Conservation (phyloP, 2,888 invertebrate genomes). For the Parasteatoda lunata region DNA sequence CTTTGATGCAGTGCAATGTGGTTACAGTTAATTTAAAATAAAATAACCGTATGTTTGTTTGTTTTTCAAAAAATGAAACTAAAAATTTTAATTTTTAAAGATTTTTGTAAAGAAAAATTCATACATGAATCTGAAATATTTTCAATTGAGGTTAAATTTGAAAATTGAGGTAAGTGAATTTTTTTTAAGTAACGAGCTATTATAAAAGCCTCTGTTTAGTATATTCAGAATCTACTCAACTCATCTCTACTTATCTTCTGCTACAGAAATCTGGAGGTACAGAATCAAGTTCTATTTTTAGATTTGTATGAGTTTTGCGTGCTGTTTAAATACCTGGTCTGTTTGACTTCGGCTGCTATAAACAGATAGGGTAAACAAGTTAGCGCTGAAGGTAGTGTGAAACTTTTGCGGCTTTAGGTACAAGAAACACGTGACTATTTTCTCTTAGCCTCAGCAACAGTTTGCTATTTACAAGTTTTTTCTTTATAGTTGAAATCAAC, state of each 20-base stretch:
- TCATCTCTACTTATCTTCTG: constrained; percentile 45
- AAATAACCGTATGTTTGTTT: no score
- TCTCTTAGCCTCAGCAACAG: neutral
- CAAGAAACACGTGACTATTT: constrained; percentile 32
- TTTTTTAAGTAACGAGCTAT: no score
- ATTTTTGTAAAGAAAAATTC: no score
- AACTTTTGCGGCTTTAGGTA: constrained; percentile 30
- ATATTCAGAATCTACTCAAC: constrained; percentile 30
- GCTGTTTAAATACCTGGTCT: constrained; percentile 64
- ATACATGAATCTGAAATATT: no score
- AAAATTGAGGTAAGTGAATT: no score
- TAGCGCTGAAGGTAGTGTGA: constrained; percentile 37
- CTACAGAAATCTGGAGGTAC: constrained; percentile 40
- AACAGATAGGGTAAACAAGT: constrained; percentile 58
- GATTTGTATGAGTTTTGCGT: constrained; percentile 27
- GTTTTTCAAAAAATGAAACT: no score
- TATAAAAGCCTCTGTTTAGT: neutral
- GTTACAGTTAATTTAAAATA: no score
- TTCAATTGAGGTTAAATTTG: no score
- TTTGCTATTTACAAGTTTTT: constrained; percentile 4
- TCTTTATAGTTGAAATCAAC: neutral
- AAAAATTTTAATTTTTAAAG: no score
- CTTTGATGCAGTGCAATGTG: no score
- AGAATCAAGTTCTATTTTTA: constrained; percentile 63
- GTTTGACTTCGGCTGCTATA: constrained; percentile 42